A percentile compares a stretch with the other conserved stretches of the same genome.
Conservation (phyloP, 2,797 vertebrate genomes). For the Gallinago solitaria region DNA sequence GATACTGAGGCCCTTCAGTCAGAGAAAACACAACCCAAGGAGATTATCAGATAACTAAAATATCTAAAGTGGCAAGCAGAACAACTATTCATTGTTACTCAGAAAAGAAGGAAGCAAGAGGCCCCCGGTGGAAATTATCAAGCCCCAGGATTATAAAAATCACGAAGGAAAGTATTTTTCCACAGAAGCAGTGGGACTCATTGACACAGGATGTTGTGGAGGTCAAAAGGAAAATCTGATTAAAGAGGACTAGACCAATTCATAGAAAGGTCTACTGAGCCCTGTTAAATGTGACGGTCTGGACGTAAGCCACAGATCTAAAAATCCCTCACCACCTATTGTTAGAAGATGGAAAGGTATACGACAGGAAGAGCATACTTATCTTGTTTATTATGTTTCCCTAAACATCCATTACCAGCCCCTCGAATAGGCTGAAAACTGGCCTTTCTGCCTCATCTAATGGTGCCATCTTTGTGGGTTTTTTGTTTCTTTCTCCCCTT, state of each 20-base stretch:
- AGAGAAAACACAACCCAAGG: not conserved
- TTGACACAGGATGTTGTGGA: not conserved
- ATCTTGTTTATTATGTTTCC: not conserved
- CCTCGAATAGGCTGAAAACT: not conserved
- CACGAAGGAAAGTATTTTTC: slow-evolving; percentile 9
- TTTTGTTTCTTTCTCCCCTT: not conserved
- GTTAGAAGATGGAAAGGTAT: not conserved
- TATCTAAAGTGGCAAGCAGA: not conserved
- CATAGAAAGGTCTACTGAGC: not conserved
- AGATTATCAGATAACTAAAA: not conserved
- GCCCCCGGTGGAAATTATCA: slow-evolving; percentile 3
- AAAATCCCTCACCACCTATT: not conserved
- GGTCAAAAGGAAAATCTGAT: slow-evolving; percentile 28
- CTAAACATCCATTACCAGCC: not conserved
- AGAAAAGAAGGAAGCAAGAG: slow-evolving; percentile 7
- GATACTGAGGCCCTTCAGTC: not conserved
- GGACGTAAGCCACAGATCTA: not conserved
- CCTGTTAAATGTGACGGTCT: not conserved
- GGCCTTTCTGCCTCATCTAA: not conserved
- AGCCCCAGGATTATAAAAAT: not conserved
- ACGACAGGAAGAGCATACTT: not conserved
- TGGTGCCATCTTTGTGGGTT: not conserved
- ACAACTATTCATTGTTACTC: not conserved
- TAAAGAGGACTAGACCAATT: not conserved
- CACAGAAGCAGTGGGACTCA: not conserved